Conservation (phyloP, 2,797 vertebrate species). For the Podarcis lilfordi region DNA sequence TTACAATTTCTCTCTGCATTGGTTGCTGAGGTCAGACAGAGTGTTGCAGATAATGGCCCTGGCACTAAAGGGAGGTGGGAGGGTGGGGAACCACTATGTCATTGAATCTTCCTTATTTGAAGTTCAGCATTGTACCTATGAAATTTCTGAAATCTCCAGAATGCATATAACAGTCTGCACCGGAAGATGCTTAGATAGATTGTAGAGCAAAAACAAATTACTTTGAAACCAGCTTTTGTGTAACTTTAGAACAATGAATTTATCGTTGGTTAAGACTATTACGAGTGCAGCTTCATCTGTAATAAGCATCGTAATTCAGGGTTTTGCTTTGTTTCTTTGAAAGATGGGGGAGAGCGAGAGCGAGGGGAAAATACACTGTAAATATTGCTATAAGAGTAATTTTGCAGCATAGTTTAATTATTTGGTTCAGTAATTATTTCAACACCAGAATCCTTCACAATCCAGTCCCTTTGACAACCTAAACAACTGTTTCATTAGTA, state of each 20-base stretch:
- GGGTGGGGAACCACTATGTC: neutral
- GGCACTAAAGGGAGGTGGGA: neutral
- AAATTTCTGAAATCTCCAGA: neutral
- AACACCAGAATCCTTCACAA: slow-evolving; percentile 72
- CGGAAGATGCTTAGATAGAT: slow-evolving; percentile 8
- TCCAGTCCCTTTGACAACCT: slow-evolving; percentile 72
- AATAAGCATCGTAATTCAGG: slow-evolving; percentile 71
- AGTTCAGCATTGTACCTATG: slow-evolving; percentile 12
- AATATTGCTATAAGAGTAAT: slow-evolving; percentile 74
- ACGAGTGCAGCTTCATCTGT: slow-evolving; percentile 66
- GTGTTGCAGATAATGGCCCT: neutral
- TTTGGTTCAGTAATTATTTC: slow-evolving; percentile 82
- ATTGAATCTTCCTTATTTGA: slow-evolving; percentile 32
- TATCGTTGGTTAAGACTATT: slow-evolving; percentile 60
- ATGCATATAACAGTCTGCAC: slow-evolving; percentile 42
- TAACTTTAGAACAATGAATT: slow-evolving; percentile 63
- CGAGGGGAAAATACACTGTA: slow-evolving; percentile 69
- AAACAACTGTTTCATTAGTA: slow-evolving; percentile 78
- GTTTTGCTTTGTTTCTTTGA: neutral
- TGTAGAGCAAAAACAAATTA: slow-evolving; percentile 46
- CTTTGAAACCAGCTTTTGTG: slow-evolving; percentile 53
- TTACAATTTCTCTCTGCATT: neutral
- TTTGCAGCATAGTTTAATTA: slow-evolving; percentile 78
- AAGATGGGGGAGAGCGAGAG: neutral
- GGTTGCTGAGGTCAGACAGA: neutral